Percentiles rank a stretch among this genome's conserved stretches.
phyloP scores from a whole-genome alignment of 2,113 vertebrate genomes.

The Larimichthys polyactis region DNA sequence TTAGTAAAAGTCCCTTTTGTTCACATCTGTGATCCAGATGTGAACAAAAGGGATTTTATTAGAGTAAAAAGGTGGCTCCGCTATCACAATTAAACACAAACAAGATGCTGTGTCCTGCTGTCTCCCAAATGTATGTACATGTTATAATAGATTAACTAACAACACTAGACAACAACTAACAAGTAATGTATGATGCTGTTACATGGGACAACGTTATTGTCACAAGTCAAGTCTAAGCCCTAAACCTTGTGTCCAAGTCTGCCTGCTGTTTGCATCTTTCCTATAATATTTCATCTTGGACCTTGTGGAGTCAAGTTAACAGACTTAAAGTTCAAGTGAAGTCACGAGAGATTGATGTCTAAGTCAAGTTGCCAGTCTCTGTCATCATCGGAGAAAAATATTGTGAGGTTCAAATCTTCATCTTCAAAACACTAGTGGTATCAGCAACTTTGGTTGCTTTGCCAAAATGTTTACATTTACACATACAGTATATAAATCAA shows the following conservation, averaged over 20 bases:
- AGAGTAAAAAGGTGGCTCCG: background rate
- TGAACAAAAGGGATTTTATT: background rate
- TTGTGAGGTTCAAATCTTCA: background rate
- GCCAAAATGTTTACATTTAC: too few relatives aligned
- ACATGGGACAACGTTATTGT: background rate
- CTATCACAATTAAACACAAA: background rate
- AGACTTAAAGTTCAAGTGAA: too few relatives aligned
- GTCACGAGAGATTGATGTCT: too few relatives aligned
- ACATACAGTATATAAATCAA: background rate
- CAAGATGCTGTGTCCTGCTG: background rate
- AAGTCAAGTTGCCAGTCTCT: too few relatives aligned
- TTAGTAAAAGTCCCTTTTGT: background rate
- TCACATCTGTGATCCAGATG: background rate
- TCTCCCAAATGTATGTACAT: background rate
- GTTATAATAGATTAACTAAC: background rate
- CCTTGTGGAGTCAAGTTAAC: background rate
- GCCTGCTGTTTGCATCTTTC: background rate
- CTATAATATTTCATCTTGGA: background rate
- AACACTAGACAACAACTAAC: background rate
- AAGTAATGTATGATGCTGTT: background rate
- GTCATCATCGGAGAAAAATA: background rate
- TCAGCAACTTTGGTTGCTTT: background rate
- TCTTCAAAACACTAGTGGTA: background rate
- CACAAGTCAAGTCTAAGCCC: background rate
- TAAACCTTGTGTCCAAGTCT: background rate